Base-by-base conservation (phyloP, 2,797 vertebrate genomes). In the Spheniscus humboldti region DNA sequence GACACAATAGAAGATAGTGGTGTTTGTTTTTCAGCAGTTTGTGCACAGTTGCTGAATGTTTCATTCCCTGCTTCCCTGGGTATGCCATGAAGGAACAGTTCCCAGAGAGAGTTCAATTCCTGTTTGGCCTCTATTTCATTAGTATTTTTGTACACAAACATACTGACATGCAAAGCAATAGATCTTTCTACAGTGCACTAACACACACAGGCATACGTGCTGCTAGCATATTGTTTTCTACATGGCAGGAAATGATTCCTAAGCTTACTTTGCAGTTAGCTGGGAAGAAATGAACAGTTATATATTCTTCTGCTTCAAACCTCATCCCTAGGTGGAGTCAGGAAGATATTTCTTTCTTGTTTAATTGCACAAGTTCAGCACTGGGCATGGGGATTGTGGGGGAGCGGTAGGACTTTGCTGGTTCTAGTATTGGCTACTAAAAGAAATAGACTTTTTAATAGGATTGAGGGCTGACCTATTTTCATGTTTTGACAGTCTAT, bases 51-150 rank as follows among this genome's bases (percentile, higher is more conserved):
- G 95, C 91, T 31, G 72, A 86, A 80, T 69, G 64, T 96, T 97
- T 93, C 91, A 24, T 95, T 96, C 95, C 76, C 79, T 86, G 86
- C 47, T 88, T 97, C 93, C 95, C 90, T 98, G 97, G 86, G 97
- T 97, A 97, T 92, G 59, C 39, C 62, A 75, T 8, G 72, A 31
- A 68, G 92, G 85, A 92, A 52, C 87, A 11, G 69, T 98, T 98
- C 97, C 96, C 97, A 98, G 96, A 93, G 77, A 68, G 66, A 81
- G 59, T 82, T 92, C 77, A 90, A 93, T 98, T 98, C 97, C 97
- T 95, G 95, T 85, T 96, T 95, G 91, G 90, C 74, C 87, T 93
- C 90, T 92, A 59, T 88, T 96, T 96, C 82, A 79, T 91, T 84
- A 94, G 39, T 25, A 84, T 92, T 57, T 90, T 50, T 74, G 88